phyloP scores from a whole-genome alignment of 2,797 vertebrate genomes.

The Coregonus ussuriensis region DNA sequence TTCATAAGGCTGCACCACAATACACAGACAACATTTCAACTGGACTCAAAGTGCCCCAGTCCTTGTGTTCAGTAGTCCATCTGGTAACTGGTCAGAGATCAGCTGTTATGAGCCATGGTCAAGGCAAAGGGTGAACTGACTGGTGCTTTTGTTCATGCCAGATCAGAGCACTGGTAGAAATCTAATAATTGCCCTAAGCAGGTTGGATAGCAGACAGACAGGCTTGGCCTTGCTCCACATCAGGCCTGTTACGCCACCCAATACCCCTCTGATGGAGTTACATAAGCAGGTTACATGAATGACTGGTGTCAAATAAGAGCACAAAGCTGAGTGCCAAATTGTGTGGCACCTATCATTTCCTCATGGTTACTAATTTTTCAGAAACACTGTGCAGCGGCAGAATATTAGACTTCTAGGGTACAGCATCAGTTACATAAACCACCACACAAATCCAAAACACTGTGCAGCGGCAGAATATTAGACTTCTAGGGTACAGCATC shows the following conservation, averaged over 20 bases:
- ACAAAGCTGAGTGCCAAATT: neutral
- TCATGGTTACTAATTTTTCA: too few species aligned
- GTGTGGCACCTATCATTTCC: neutral
- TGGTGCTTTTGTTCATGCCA: too few species aligned
- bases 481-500: too few species aligned
- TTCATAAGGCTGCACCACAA: neutral
- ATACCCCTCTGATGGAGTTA: neutral
- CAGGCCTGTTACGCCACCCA: neutral
- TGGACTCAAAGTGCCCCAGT: neutral
- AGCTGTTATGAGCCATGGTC: conserved; percentile 14
- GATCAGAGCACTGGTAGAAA: neutral
- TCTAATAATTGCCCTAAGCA: conserved; percentile 2
- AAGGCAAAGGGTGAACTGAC: neutral
- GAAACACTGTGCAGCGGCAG: too few species aligned
- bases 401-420: too few species aligned
- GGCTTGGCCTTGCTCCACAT: neutral
- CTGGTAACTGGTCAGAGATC: neutral
- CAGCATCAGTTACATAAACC: too few species aligned
- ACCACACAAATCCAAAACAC: too few species aligned
- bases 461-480: too few species aligned
- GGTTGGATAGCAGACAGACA: neutral
- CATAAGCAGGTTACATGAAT: conserved; percentile 1
- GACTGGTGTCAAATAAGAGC: neutral
- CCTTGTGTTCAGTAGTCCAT: neutral
- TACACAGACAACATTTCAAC: too few species aligned